Evolutionary conservation across 1,140 invertebrate species (phyloP).

Genomic region (Solen grandis): DNA sequence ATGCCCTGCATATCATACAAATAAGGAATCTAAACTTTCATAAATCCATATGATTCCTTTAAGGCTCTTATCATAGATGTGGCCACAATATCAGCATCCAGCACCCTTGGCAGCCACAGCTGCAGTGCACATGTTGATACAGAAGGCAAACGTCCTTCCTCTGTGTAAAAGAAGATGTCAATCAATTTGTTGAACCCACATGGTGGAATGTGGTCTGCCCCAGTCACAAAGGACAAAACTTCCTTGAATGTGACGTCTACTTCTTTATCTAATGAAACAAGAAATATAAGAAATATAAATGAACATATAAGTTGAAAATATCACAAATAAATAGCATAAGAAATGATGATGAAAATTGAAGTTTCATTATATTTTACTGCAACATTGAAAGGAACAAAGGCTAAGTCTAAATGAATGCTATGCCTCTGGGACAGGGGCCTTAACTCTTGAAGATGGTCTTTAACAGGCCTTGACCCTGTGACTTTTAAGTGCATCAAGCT

Average conservation of each 20-base stretch:
- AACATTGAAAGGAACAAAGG: neutral
- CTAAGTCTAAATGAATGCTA: neutral
- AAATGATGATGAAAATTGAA: neutral
- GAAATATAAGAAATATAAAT: neutral
- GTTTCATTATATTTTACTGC: neutral
- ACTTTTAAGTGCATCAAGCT: too few relatives aligned
- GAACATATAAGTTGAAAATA: neutral
- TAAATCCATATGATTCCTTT: conserved; percentile 3
- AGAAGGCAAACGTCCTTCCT: neutral
- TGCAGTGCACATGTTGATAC: conserved; percentile 7
- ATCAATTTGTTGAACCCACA: conserved; percentile 4
- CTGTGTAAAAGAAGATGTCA: neutral
- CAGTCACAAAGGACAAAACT: neutral
- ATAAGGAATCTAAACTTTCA: conserved; percentile 7
- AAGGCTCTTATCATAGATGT: neutral
- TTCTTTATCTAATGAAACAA: neutral
- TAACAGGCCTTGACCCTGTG: neutral
- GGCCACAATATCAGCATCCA: neutral
- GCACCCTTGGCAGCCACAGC: conserved; percentile 4
- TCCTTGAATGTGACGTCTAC: neutral
- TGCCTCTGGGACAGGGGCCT: too few relatives aligned
- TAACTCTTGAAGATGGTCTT: neutral
- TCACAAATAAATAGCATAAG: neutral
- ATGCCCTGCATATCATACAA: too few relatives aligned
- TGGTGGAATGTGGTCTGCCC: neutral